A percentile compares a stretch with the other conserved stretches of the same genome.
These are phyloP conservation scores for Philaethria dido DNA, from an alignment of 2,888 invertebrate genomes.

Conservation along the genomic window DNA sequence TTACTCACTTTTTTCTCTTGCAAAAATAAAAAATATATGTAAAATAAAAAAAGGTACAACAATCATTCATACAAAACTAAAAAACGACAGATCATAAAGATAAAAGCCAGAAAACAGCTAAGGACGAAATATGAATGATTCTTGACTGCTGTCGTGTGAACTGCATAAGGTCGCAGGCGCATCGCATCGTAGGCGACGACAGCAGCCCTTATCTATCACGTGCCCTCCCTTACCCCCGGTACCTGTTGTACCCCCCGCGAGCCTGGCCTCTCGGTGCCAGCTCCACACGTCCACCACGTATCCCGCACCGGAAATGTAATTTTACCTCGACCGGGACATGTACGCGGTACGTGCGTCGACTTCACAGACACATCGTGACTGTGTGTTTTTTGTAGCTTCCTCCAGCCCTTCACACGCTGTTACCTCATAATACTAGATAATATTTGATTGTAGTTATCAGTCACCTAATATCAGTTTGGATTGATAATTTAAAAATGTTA, in stretches of 20 bases:
- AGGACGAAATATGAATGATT: conserved; percentile 10
- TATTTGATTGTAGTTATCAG: neutral
- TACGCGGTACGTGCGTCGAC: conserved; percentile 43
- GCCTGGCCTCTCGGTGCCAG: neutral
- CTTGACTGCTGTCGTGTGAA: conserved; percentile 25
- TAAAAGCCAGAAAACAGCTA: neutral
- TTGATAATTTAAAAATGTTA: neutral
- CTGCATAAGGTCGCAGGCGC: conserved; percentile 23
- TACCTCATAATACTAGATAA: conserved; percentile 17
- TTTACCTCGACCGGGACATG: conserved; percentile 38
- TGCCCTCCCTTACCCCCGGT: neutral
- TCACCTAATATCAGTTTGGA: neutral
- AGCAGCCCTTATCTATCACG: conserved; percentile 30
- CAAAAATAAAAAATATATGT: neutral
- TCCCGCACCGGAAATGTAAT: conserved; percentile 39
- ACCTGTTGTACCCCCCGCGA: too few species aligned
- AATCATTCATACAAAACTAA: neutral
- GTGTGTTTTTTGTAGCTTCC: conserved; percentile 40
- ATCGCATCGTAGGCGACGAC: conserved; percentile 14
- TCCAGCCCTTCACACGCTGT: conserved; percentile 34
- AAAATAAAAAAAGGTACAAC: neutral
- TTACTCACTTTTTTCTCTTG: neutral
- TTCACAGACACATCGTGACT: conserved; percentile 41
- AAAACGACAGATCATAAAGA: conserved; percentile 8
- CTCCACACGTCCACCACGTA: conserved; percentile 30